Evolutionary conservation across 2,888 invertebrate genomes (phyloP).

Genomic region (Brachylomia viminalis): DNA sequence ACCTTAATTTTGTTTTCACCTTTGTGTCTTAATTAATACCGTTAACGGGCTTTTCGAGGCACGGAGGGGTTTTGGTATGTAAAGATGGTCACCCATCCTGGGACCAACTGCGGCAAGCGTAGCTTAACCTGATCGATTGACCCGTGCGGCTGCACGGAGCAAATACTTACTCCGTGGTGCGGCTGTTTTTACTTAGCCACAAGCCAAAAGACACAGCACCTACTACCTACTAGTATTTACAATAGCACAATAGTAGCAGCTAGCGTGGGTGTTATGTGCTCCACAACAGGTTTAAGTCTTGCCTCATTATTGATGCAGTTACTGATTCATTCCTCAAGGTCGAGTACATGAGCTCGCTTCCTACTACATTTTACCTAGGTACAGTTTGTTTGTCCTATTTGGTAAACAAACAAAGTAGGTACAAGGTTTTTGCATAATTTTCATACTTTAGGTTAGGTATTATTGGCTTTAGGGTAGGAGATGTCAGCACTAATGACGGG

Average conservation of each 20-base stretch:
- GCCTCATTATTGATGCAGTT: conserved; percentile 44
- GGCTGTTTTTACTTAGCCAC: too few relatives aligned
- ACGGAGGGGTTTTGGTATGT: too few relatives aligned
- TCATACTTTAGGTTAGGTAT: neutral
- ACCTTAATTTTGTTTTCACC: conserved; percentile 13
- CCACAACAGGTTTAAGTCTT: conserved; percentile 34
- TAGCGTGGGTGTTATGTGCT: conserved; percentile 42
- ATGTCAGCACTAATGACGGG: too few relatives aligned
- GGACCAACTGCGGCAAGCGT: too few relatives aligned
- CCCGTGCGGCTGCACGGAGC: too few relatives aligned
- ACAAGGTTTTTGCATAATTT: neutral
- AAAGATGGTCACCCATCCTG: too few relatives aligned
- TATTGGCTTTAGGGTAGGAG: too few relatives aligned
- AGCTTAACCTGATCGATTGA: too few relatives aligned
- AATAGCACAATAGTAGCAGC: conserved; percentile 26
- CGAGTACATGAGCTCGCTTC: conserved; percentile 22
- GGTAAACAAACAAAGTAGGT: neutral
- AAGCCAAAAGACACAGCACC: conserved; percentile 10
- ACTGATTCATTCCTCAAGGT: conserved; percentile 59
- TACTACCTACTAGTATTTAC: conserved; percentile 29
- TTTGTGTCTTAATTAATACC: too few relatives aligned
- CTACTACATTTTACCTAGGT: conserved; percentile 13
- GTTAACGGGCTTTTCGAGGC: too few relatives aligned
- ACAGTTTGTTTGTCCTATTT: neutral
- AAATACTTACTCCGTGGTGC: too few relatives aligned